phyloP scores from a whole-genome alignment of 1,140 invertebrate species.

The Battus philenor region DNA sequence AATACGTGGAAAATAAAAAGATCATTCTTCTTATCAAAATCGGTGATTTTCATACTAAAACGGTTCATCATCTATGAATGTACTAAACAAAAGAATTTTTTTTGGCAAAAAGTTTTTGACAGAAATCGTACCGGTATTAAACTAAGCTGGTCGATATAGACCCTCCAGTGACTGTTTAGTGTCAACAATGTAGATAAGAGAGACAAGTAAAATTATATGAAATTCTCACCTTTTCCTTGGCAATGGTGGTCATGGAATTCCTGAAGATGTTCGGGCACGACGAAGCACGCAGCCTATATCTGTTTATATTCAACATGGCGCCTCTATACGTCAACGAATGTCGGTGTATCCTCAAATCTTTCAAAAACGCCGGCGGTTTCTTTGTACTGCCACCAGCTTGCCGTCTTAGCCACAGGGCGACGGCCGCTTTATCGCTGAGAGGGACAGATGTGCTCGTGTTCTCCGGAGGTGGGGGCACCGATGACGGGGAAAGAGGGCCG shows the following conservation, averaged over 20 bases:
- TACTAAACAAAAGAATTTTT: too few relatives aligned
- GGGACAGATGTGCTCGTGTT: conserved; percentile 30
- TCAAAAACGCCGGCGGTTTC: conserved; percentile 80
- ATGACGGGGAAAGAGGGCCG: conserved; percentile 37
- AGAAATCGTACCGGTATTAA: too few relatives aligned
- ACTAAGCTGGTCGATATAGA: too few relatives aligned
- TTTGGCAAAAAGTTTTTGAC: too few relatives aligned
- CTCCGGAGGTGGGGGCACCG: conserved; percentile 30
- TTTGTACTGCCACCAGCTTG: conserved; percentile 68
- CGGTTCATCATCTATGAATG: too few relatives aligned
- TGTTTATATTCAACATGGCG: conserved; percentile 90
- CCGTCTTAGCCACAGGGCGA: conserved; percentile 77
- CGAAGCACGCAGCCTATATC: conserved; percentile 87
- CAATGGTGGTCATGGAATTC: conserved; percentile 91
- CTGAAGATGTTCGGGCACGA: conserved; percentile 92
- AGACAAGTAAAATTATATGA: too few relatives aligned
- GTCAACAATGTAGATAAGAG: too few relatives aligned
- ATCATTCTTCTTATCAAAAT: too few relatives aligned
- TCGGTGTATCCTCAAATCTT: conserved; percentile 82
- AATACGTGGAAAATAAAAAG: too few relatives aligned
- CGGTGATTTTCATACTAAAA: too few relatives aligned
- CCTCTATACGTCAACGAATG: conserved; percentile 89
- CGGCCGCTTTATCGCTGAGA: conserved; percentile 66
- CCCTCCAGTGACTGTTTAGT: too few relatives aligned
- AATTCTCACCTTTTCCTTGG: conserved; percentile 82